Percentiles rank a stretch among this genome's conserved stretches.
phyloP scores from a whole-genome alignment of 2,113 vertebrate species.

The Mohoua ochrocephala region DNA sequence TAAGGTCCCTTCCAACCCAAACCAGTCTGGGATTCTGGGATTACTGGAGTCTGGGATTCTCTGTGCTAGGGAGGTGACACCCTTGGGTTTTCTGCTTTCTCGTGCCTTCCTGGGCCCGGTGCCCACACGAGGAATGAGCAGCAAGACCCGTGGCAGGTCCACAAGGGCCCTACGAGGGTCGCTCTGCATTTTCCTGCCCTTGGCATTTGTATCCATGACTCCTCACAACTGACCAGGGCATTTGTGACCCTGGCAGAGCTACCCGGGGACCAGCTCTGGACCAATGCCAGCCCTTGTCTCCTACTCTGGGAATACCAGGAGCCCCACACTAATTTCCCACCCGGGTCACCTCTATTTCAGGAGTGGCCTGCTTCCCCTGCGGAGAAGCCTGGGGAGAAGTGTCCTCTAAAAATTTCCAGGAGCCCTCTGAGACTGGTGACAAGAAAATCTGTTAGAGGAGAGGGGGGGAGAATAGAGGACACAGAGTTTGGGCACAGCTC shows the following conservation, averaged over 20 bases:
- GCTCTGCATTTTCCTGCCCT: background rate
- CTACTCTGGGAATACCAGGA: background rate
- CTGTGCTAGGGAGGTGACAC: background rate
- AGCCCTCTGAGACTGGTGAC: background rate
- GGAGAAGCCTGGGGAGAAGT: background rate
- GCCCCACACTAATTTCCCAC: background rate
- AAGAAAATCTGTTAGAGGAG: background rate
- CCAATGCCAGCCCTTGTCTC: background rate
- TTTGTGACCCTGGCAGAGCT: background rate
- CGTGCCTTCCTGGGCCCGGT: background rate
- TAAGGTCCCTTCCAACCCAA: fast-evolving
- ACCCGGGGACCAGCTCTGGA: background rate
- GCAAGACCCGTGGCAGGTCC: background rate
- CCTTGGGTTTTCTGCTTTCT: background rate
- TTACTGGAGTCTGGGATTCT: background rate
- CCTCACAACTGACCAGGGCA: background rate
- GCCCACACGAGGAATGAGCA: background rate
- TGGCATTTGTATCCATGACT: background rate
- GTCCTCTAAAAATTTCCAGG: background rate
- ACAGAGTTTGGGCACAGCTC: background rate
- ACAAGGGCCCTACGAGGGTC: background rate
- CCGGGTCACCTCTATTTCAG: background rate
- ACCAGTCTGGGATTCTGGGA: background rate
- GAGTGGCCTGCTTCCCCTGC: background rate
- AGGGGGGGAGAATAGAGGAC: background rate